Evolutionary conservation across 1,140 invertebrate genomes (phyloP).

Genomic region (Drosophila novamexicana): DNA sequence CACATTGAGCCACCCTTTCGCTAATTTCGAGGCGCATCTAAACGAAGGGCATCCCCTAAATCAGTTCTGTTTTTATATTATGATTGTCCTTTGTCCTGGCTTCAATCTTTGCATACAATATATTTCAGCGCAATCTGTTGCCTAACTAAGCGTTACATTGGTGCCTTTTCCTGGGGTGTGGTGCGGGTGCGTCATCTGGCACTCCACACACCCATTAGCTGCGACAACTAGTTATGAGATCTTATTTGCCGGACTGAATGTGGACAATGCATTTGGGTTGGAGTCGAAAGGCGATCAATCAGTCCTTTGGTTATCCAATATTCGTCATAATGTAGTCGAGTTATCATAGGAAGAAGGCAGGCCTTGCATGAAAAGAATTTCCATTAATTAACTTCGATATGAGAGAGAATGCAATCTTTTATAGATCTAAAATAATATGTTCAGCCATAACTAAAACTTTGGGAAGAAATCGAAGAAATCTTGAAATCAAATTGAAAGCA

Average conservation of each 20-base stretch:
- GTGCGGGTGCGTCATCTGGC: conserved; percentile 21
- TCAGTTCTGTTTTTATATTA: conserved; percentile 15
- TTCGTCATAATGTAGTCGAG: neutral
- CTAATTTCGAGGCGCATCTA: conserved; percentile 63
- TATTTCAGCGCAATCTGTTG: conserved; percentile 76
- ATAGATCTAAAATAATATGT: no score
- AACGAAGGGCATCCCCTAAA: conserved; percentile 56
- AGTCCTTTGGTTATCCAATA: neutral
- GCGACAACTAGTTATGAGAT: conserved; percentile 46
- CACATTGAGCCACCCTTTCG: conserved; percentile 61
- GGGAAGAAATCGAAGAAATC: no score
- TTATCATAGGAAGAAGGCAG: neutral
- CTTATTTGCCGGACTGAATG: neutral
- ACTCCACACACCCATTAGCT: conserved; percentile 24
- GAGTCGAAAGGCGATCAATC: conserved; percentile 6
- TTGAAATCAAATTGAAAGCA: no score
- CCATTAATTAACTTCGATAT: no score
- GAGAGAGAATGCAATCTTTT: no score
- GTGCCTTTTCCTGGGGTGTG: conserved; percentile 9
- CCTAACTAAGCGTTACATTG: conserved; percentile 75
- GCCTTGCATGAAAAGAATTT: no score
- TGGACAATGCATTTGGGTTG: neutral
- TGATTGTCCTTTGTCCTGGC: conserved; percentile 23
- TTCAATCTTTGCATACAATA: conserved; percentile 57
- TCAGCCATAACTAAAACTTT: no score